Evolutionary conservation across 2,888 invertebrate species (phyloP).

Genomic region (Melanotus villosus): DNA sequence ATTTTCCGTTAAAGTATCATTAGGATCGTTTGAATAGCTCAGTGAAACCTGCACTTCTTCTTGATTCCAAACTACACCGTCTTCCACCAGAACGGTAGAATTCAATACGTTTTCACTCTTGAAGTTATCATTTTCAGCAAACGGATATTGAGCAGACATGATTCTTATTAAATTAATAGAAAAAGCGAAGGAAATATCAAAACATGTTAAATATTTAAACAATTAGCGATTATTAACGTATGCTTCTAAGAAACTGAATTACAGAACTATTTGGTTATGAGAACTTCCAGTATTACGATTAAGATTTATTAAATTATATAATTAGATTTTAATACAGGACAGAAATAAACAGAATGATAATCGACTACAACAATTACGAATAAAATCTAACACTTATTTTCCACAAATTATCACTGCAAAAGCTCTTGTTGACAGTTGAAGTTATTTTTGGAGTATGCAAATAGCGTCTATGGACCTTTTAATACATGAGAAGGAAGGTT

Average conservation of each 20-base stretch:
- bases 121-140: constrained; percentile 24
- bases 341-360: background rate
- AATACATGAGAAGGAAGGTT: background rate
- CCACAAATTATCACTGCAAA: constrained; percentile 4
- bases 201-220: background rate
- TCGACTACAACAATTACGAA: background rate
- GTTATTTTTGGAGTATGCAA: constrained; percentile 14
- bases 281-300: background rate
- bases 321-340: background rate
- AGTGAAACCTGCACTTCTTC: constrained; percentile 48
- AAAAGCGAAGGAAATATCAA: background rate
- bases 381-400: background rate
- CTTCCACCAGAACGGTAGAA: constrained; percentile 39
- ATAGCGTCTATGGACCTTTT: constrained; percentile 9
- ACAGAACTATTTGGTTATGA: constrained; percentile 1
- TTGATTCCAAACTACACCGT: constrained; percentile 51
- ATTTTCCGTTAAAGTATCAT: constrained; percentile 55
- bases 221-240: background rate
- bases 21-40: constrained; percentile 45
- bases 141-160: constrained; percentile 27
- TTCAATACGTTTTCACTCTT: constrained; percentile 35
- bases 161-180: background rate
- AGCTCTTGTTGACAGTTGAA: constrained; percentile 12
- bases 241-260: background rate
- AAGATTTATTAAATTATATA: background rate